Evolutionary conservation across 2,797 vertebrate genomes (phyloP).

Genomic region (Hephaestus fuliginosus): DNA sequence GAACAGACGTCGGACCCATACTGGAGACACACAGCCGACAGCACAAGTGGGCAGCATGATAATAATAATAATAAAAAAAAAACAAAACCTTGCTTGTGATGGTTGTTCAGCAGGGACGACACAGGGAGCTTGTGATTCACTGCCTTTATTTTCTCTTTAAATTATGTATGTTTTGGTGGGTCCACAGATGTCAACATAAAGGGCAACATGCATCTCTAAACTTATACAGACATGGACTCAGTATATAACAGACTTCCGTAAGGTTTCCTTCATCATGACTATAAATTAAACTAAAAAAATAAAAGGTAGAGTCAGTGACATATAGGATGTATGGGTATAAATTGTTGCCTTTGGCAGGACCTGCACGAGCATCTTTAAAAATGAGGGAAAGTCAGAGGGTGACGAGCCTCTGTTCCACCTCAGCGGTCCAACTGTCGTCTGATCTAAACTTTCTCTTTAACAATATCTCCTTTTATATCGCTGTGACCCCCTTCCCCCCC

Average conservation of each 20-base stretch:
- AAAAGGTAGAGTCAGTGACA: not conserved
- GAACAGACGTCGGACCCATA: slow-evolving; percentile 86
- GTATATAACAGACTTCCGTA: not conserved
- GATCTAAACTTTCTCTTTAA: slow-evolving; percentile 70
- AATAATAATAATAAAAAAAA: not conserved
- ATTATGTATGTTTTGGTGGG: not conserved
- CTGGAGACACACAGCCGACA: slow-evolving; percentile 76
- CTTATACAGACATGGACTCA: not conserved
- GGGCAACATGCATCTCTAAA: not conserved
- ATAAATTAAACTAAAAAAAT: not conserved
- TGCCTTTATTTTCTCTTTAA: not conserved
- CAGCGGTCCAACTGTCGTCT: slow-evolving; percentile 7
- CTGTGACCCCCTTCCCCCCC: slow-evolving; percentile 49
- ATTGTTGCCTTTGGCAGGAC: not conserved
- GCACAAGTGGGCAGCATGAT: not conserved
- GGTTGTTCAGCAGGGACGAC: not conserved
- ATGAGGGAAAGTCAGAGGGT: slow-evolving; percentile 1
- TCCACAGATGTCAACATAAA: not conserved
- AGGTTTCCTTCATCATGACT: not conserved
- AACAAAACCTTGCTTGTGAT: not conserved
- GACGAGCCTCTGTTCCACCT: not conserved
- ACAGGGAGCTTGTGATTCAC: not conserved
- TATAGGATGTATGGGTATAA: not conserved
- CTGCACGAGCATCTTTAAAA: slow-evolving; percentile 10
- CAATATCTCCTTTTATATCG: slow-evolving; percentile 77